These are phyloP conservation scores for Anniella stebbinsi DNA, from an alignment of 2,797 vertebrate genomes.

Conservation along the genomic window DNA sequence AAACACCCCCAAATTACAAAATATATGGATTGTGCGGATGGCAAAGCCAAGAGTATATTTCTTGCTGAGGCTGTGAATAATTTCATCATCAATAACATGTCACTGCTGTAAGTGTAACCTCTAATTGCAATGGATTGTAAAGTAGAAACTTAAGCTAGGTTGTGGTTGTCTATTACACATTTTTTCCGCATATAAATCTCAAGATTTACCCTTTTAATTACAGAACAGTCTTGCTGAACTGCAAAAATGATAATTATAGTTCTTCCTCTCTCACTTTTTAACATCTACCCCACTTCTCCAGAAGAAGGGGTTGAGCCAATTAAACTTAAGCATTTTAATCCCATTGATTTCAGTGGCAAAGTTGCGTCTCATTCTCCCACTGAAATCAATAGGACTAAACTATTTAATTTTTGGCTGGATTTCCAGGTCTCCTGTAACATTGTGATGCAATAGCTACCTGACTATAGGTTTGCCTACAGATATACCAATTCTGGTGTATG, in stretches of 20 bases:
- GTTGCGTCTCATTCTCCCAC: background rate
- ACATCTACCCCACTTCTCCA: background rate
- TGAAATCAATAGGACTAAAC: background rate
- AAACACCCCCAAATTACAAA: background rate
- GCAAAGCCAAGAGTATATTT: background rate
- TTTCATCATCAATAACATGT: conserved; percentile 1
- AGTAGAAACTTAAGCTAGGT: background rate
- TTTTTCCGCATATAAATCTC: background rate
- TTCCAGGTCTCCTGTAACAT: background rate
- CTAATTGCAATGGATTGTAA: background rate
- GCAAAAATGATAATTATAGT: conserved; percentile 12
- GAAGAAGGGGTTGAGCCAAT: background rate
- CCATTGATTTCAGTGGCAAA: background rate
- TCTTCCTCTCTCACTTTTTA: background rate
- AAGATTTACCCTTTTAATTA: conserved; percentile 7
- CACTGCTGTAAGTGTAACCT: background rate
- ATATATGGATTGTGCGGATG: background rate
- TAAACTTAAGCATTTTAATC: background rate
- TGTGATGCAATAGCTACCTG: background rate
- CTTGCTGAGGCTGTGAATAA: background rate
- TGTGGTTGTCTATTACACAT: background rate
- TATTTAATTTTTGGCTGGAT: background rate
- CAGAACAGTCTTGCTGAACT: conserved; percentile 7
- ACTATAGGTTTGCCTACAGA: background rate
- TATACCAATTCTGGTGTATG: background rate